A percentile compares a stretch with the other conserved stretches of the same genome.
phyloP scores from a whole-genome alignment of 2,888 invertebrate species.

The Bembecia ichneumoniformis region DNA sequence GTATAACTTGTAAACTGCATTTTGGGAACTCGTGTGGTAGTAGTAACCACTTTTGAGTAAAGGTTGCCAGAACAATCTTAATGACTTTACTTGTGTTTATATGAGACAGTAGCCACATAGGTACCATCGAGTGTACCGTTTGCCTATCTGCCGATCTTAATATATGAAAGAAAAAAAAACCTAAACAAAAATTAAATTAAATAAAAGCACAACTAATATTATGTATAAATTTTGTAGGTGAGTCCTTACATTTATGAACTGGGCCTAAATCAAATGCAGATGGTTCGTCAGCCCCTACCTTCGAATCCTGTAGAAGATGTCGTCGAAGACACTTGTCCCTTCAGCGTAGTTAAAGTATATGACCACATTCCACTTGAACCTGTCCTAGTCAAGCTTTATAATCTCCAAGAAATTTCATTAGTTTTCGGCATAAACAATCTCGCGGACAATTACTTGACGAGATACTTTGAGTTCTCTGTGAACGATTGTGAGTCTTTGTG shows the following conservation, averaged over 20 bases:
- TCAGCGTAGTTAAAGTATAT: constrained; percentile 47
- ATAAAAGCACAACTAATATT: neutral
- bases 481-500: constrained; percentile 74
- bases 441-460: constrained; percentile 65
- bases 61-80: too few species aligned
- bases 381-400: constrained; percentile 62
- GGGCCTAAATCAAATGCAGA: constrained; percentile 64
- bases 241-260: constrained; percentile 67
- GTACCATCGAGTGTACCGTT: too few species aligned
- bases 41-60: too few species aligned
- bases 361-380: constrained; percentile 74
- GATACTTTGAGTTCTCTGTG: constrained; percentile 75
- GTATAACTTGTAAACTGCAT: too few species aligned
- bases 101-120: too few species aligned
- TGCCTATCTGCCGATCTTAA: too few species aligned
- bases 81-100: too few species aligned
- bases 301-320: constrained; percentile 29
- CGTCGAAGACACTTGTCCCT: constrained; percentile 48
- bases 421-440: constrained; percentile 59
- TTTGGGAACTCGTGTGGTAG: too few species aligned
- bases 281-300: constrained; percentile 63
- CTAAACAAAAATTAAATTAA: neutral
- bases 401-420: constrained; percentile 64
- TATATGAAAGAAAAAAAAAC: too few species aligned
- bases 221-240: constrained; percentile 30